Base-by-base conservation (phyloP, 2,888 invertebrate species). In the Galeruca laticollis region DNA sequence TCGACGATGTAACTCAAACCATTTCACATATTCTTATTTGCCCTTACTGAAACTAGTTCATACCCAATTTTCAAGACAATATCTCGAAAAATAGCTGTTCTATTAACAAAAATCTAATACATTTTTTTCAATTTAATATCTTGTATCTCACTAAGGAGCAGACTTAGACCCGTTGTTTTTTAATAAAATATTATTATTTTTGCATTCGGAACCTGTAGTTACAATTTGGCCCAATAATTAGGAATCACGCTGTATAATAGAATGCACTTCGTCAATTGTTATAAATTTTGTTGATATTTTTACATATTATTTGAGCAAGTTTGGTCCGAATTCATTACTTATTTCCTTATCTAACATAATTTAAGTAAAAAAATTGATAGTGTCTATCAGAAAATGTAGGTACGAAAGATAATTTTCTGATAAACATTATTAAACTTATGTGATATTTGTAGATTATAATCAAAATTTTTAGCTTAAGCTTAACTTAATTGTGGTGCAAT, bases 381-480 rank as follows among this genome's bases (percentile, higher is more conserved):
- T 43, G 43, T 13, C 11, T 15, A 43, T 43, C 43, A 43, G n/a
- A 43, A n/a, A 43, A 37, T 37, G 13, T 11, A 11, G 11, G 11
- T 13, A 43, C 13, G n/a, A 43, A 3, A 13, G n/a, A 43, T n/a
- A n/a, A n/a, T 43, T 6, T 43, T 13, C 43, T 43, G 43, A 15
- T 43, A 51, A 21, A 51, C 51, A 21, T 51, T 8, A 51, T 21
- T 51, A 18, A 20, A 51, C 13, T 56, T 33, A 56, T 56, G 56
- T 56, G 56, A 56, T 56, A 56, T 26, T 56, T 56, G 31, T 56
- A 56, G n/a, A 56, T 31, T 56, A 33, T 13, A 11, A 52, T 26
- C 21, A 52, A 33, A 33, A 13, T 56, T n/a, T 56, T 56, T 31
- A 56, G n/a, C 31, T 56, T 56, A 56, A 56, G 33, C 56, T 33